Evolutionary conservation across 1,140 invertebrate species (phyloP), one percentile per base, ranked within the genome.

Genomic region (Drosophila pallidifrons): DNA sequence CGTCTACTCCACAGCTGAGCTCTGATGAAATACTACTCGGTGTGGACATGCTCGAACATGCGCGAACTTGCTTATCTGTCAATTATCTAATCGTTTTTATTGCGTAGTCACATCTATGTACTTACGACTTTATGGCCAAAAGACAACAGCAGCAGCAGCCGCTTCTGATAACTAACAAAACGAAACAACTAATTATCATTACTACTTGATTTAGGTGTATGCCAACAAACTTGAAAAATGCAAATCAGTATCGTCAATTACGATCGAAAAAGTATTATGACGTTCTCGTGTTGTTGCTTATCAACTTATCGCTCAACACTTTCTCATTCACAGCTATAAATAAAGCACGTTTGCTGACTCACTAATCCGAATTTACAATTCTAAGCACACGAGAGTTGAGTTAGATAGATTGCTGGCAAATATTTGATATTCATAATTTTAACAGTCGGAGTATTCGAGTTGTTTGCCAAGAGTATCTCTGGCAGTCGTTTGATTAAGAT

Each of bases 291-390:
- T 38, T 35, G 41, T 10, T 38, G 35, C 35, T 35, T 38, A 38
- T 38, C 35, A 7, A 10, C 38, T 41, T 32, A 32, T 32, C 30
- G 5, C 7, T n/a, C 15, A 57, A 57, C 54, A 57, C 54, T 57
- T 57, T 57, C 54, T 16, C 54, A 20, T 57, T 57, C 16, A 32
- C 35, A 35, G 54, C 35, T 0, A 35, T 25, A 57, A 57, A 57
- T 35, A 41, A 55, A n/a, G 20, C 66, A 13, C 13, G 45, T 6
- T 38, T 28, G 35, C 30, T 10, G 35, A 35, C 13, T 45, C 11
- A 3, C 28, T 79, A 66, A 74, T 79, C 77, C 51, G 52, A 60
- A 79, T 79, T 68, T 74, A 74, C 51, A 55, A 30, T 15, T 15
- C 45, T 3, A 41, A 52, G 35, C 35, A 41, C 4, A 8, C 6